phyloP scores from a whole-genome alignment of 2,113 vertebrate genomes.

The Solenodon paradoxus region DNA sequence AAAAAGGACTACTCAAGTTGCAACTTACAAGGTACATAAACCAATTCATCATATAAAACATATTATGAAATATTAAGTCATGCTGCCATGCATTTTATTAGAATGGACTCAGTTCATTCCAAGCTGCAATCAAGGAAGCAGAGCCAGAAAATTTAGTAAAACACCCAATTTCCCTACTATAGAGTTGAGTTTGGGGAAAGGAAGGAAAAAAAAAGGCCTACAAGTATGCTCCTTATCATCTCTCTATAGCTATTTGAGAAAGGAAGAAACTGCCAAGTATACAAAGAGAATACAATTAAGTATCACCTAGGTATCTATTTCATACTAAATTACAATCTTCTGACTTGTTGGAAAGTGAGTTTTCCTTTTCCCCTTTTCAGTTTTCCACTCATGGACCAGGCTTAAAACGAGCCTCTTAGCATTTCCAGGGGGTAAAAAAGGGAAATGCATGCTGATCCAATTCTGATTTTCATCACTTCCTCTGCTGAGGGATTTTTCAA shows the following conservation, averaged over 20 bases:
- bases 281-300: not conserved
- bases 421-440: not conserved
- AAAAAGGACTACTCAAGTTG: not conserved
- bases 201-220: not conserved
- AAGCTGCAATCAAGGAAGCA: not conserved
- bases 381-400: not conserved
- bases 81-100: not conserved
- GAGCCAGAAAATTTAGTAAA: not conserved
- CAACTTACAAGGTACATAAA: not conserved
- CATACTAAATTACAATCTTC: not conserved
- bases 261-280: not conserved
- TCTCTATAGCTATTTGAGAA: not conserved
- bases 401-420: not conserved
- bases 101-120: not conserved
- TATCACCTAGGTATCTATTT: not conserved
- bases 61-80: not conserved
- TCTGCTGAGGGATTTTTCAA: not conserved
- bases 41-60: not conserved
- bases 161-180: not conserved
- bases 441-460: not conserved
- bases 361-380: not conserved
- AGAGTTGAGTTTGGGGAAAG: accelerated
- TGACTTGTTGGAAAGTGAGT: not conserved
- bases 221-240: not conserved
- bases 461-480: not conserved